A percentile compares a stretch with the other conserved stretches of the same genome.
These are phyloP conservation scores for Delichon dasypus DNA, from an alignment of 2,797 vertebrate genomes.

Conservation along the genomic window DNA sequence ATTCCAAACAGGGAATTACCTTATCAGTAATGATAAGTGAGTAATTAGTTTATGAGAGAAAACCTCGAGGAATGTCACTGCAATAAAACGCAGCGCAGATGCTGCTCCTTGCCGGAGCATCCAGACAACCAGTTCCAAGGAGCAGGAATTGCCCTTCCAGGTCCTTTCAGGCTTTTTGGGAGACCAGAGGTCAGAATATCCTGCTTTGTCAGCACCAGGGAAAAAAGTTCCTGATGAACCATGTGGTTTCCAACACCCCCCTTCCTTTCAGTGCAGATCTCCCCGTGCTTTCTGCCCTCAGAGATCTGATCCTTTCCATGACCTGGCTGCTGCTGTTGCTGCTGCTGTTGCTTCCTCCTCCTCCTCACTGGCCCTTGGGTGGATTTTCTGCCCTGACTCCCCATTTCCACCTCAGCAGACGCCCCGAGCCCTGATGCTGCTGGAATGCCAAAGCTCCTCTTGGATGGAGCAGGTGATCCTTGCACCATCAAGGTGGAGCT, in stretches of 20 bases:
- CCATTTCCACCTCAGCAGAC: not conserved
- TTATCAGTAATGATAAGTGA: not conserved
- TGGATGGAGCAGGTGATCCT: not conserved
- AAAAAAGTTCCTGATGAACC: not conserved
- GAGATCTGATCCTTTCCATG: not conserved
- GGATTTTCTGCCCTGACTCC: not conserved
- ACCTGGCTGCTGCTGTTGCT: not conserved
- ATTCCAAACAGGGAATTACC: not conserved
- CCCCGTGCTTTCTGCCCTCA: not conserved
- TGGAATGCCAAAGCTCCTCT: not conserved
- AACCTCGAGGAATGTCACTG: not conserved
- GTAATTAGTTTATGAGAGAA: not conserved
- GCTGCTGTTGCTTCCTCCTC: not conserved
- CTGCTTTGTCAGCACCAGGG: not conserved
- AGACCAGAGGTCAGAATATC: not conserved
- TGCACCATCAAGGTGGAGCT: not conserved
- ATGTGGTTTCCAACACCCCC: not conserved
- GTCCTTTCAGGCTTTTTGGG: not conserved
- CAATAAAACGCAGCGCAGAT: not conserved
- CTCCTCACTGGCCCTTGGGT: not conserved
- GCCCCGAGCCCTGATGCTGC: not conserved
- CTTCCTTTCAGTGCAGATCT: not conserved
- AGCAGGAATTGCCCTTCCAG: not conserved
- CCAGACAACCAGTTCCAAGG: fast-evolving
- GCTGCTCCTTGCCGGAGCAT: not conserved